Percentiles rank a stretch among this genome's conserved stretches.
phyloP scores from a whole-genome alignment of 2,113 vertebrate species.

The Caranx ignobilis region DNA sequence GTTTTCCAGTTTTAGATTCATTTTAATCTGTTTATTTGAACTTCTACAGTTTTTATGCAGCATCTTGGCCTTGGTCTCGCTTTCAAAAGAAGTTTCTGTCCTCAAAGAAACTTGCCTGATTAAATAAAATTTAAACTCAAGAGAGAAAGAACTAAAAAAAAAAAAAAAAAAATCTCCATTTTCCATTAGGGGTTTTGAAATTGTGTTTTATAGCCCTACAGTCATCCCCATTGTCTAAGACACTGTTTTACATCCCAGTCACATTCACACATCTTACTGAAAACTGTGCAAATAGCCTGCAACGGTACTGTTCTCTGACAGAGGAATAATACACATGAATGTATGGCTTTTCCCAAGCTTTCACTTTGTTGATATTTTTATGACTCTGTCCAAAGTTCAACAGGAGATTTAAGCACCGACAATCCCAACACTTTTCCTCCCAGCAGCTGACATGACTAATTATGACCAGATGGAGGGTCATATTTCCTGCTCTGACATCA shows the following conservation, averaged over 20 bases:
- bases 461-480: conserved; percentile 50
- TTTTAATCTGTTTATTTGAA: neutral
- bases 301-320: no score
- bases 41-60: no score
- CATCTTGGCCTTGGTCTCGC: neutral
- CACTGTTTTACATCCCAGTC: neutral
- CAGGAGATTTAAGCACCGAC: conserved; percentile 3
- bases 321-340: neutral
- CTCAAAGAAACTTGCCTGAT: neutral
- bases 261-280: neutral
- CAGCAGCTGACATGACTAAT: conserved; percentile 58
- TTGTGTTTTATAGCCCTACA: neutral
- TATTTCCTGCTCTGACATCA: conserved; percentile 62
- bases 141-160: neutral
- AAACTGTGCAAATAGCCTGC: neutral
- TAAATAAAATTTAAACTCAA: neutral
- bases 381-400: conserved; percentile 6
- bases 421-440: conserved; percentile 21
- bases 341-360: neutral
- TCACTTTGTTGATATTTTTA: neutral
- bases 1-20: neutral
- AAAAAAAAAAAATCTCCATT: neutral
- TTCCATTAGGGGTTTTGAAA: neutral
- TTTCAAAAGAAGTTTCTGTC: neutral
- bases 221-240: neutral